Conservation (phyloP, 2,113 vertebrate species). For the cattle (Bos taurus) region ARS-UCD2.0 NC_037346.1:23851501-23852000, state of each 20-base stretch:
- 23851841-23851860: slow-evolving; percentile 86
- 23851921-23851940: not conserved
- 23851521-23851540: not conserved
- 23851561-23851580: not conserved
- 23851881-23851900: slow-evolving; percentile 82
- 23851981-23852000: not conserved
- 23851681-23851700: not conserved
- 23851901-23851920: not conserved
- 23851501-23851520: not conserved
- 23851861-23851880: slow-evolving; percentile 87
- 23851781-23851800: slow-evolving; percentile 92
- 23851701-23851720: no score
- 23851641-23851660: not conserved
- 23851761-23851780: slow-evolving; percentile 97
- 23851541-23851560: not conserved
- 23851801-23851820: slow-evolving; percentile 81
- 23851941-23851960: not conserved
- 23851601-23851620: not conserved
- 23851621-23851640: fast-evolving
- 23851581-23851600: not conserved
- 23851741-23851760: slow-evolving; percentile 91
- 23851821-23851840: slow-evolving; percentile 93
- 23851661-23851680: not conserved
- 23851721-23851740: not conserved
- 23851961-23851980: not conserved